Percentiles rank a stretch among this genome's conserved stretches.
These are phyloP conservation scores for Ibycter americanus DNA, from an alignment of 2,797 vertebrate genomes.

Conservation along the genomic window DNA sequence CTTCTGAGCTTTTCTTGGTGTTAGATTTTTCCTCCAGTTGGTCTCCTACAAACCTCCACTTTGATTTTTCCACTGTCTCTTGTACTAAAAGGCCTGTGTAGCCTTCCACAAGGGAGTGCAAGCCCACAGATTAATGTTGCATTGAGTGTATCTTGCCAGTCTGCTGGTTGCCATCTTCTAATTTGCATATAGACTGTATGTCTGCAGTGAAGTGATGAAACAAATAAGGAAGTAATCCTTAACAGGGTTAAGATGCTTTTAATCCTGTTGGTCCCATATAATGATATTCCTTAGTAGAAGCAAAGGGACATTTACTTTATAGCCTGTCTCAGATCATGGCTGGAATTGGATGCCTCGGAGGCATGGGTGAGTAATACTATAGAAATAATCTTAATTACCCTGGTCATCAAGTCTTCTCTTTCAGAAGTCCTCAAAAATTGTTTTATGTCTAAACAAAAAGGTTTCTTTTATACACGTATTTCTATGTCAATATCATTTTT, in stretches of 20 bases:
- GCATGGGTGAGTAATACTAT: not conserved
- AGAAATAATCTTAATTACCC: not conserved
- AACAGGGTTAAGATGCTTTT: not conserved
- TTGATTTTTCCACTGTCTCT: not conserved
- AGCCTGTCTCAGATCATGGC: fast-evolving
- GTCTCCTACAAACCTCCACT: not conserved
- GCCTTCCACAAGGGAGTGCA: not conserved
- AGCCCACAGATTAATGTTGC: not conserved
- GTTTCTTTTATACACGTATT: not conserved
- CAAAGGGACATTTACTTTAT: not conserved
- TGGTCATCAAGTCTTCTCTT: not conserved
- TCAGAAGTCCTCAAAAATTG: not conserved
- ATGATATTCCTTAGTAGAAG: not conserved
- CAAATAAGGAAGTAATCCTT: not conserved
- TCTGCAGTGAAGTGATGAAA: not conserved
- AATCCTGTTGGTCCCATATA: not conserved
- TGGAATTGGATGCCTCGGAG: not conserved
- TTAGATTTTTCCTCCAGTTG: too few species aligned
- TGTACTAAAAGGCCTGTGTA: not conserved
- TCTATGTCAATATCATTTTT: not conserved
- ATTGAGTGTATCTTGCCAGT: not conserved
- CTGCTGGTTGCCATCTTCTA: not conserved
- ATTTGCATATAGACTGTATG: not conserved
- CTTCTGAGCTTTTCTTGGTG: too few species aligned
- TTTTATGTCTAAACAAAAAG: not conserved